phyloP scores from a whole-genome alignment of 2,113 vertebrate species.

The Triplophysa tibetana region DNA sequence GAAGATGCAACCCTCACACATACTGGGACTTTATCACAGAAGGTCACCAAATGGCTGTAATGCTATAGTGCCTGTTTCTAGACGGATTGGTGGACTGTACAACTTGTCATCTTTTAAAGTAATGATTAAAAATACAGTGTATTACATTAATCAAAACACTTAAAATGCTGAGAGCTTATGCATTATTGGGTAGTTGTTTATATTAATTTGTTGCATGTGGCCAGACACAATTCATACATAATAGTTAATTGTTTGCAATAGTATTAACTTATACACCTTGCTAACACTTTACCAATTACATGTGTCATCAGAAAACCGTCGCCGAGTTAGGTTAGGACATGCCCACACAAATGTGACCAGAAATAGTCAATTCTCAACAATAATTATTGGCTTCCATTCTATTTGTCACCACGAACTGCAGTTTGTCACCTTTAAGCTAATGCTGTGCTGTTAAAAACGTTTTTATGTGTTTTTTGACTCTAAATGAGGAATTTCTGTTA shows the following conservation, averaged over 20 bases:
- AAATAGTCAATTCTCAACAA: background rate
- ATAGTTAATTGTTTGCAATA: too few relatives aligned
- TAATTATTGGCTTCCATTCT: background rate
- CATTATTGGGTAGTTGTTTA: too few relatives aligned
- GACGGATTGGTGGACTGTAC: background rate
- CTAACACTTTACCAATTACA: background rate
- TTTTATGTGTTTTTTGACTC: background rate
- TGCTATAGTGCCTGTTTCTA: background rate
- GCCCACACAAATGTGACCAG: background rate
- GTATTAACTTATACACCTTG: background rate
- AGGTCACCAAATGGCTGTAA: background rate
- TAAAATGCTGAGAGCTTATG: too few relatives aligned
- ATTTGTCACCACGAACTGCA: background rate
- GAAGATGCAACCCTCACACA: too few relatives aligned
- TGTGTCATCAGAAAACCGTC: background rate
- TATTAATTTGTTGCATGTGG: too few relatives aligned
- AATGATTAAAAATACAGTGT: too few relatives aligned
- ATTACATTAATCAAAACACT: too few relatives aligned
- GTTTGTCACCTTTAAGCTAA: background rate
- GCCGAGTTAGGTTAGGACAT: background rate
- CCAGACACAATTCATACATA: too few relatives aligned
- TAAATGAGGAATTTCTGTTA: slow-evolving; percentile 24
- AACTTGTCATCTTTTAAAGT: background rate
- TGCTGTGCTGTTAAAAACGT: background rate
- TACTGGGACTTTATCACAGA: too few relatives aligned